These are phyloP conservation scores for Telmatherina bonti DNA, from an alignment of 2,797 vertebrate genomes.

Conservation along the genomic window DNA sequence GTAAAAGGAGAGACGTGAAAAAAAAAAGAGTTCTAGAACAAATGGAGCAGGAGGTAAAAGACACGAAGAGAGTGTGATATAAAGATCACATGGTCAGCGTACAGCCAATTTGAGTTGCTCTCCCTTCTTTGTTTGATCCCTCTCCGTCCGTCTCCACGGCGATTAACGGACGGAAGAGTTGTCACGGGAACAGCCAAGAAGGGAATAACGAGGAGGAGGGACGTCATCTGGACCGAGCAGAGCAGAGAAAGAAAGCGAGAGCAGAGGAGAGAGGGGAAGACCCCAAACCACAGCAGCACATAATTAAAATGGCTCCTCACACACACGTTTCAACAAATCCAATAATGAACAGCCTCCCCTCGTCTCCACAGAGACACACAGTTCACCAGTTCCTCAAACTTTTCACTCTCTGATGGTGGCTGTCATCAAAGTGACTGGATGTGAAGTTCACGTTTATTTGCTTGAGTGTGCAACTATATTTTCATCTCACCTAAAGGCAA, in stretches of 20 bases:
- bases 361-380: conserved; percentile 62
- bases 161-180: conserved; percentile 74
- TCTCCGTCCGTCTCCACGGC: conserved; percentile 72
- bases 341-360: conserved; percentile 70
- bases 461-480: conserved; percentile 1
- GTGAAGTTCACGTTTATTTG: conserved; percentile 21
- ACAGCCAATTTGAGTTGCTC: conserved; percentile 71
- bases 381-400: conserved; percentile 64
- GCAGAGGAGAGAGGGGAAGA: conserved; percentile 43
- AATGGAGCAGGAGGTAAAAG: conserved; percentile 21
- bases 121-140: conserved; percentile 70
- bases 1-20: neutral
- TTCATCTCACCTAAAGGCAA: conserved; percentile 15
- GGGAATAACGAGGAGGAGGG: conserved; percentile 70
- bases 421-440: conserved; percentile 47
- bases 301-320: conserved; percentile 78
- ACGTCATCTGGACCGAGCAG: conserved; percentile 54
- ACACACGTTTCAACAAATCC: conserved; percentile 73
- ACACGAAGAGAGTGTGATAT: conserved; percentile 5
- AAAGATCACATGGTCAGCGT: conserved; percentile 60
- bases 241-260: conserved; percentile 42
- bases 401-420: conserved; percentile 47
- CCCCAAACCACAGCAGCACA: conserved; percentile 75
- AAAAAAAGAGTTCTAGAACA: neutral
- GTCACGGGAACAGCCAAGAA: conserved; percentile 71